Conservation (phyloP, 2,113 vertebrate genomes). For the Lasiurus borealis region DNA sequence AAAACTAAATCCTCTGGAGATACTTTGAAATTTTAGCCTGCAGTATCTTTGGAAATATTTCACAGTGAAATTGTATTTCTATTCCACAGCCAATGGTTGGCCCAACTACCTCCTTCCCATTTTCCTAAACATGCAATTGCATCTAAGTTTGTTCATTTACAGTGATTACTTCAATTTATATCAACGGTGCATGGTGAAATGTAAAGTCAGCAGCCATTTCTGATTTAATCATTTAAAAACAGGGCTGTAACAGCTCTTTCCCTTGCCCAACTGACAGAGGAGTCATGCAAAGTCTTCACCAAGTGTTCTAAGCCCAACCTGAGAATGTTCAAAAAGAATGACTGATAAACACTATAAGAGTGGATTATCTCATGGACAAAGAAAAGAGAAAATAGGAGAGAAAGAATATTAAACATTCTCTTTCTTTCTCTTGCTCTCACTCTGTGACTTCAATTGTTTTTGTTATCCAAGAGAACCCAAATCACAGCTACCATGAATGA, state of each 20-base stretch:
- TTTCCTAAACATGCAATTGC: background rate
- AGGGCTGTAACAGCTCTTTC: background rate
- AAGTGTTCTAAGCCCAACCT: conserved; percentile 5
- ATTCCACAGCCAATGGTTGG: conserved; percentile 52
- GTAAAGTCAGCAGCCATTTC: background rate
- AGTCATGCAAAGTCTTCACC: background rate
- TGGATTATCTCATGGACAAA: background rate
- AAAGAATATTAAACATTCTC: background rate
- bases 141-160: background rate
- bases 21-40: conserved; percentile 69
- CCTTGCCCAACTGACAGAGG: background rate
- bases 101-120: background rate
- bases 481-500: background rate
- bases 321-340: conserved; percentile 48
- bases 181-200: background rate
- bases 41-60: conserved; percentile 66
- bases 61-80: conserved; percentile 59
- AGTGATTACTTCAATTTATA: background rate
- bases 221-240: background rate
- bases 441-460: background rate
- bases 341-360: background rate
- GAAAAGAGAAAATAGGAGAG: background rate
- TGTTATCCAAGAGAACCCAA: background rate
- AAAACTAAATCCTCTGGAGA: conserved; percentile 46
- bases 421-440: background rate